A percentile compares a stretch with the other conserved stretches of the same genome.
These are phyloP conservation scores for Pelvicachromis taeniatus DNA, from an alignment of 2,113 vertebrate species.

Conservation along the genomic window DNA sequence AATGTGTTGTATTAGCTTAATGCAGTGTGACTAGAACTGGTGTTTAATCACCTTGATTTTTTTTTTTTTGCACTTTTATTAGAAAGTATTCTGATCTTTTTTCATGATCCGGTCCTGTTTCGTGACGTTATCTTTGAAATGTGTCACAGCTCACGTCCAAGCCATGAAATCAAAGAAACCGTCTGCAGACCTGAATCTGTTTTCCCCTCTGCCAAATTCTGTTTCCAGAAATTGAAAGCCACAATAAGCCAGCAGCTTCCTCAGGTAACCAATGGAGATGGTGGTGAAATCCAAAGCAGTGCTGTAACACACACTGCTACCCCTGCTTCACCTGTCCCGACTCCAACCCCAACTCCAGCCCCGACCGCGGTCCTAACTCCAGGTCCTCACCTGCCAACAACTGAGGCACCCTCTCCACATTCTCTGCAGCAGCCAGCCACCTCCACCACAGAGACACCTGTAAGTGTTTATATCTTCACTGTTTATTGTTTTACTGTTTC, in stretches of 20 bases:
- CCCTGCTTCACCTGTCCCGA: constrained; percentile 55
- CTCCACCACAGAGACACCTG: constrained; percentile 96
- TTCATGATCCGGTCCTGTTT: background rate
- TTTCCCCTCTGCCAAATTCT: constrained; percentile 14
- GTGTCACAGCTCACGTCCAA: background rate
- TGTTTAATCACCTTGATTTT: background rate
- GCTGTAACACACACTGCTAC: constrained; percentile 68
- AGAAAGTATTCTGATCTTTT: background rate
- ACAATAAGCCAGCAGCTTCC: constrained; percentile 90
- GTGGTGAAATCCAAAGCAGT: constrained; percentile 81
- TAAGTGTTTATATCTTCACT: constrained; percentile 58
- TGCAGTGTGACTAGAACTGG: background rate
- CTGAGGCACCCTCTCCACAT: constrained; percentile 83
- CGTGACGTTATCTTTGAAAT: background rate
- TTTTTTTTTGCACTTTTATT: background rate
- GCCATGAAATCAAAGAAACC: background rate
- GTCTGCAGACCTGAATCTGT: background rate
- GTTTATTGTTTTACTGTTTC: background rate
- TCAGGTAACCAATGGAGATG: constrained; percentile 92
- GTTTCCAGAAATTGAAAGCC: constrained; percentile 84
- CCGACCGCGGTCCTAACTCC: background rate
- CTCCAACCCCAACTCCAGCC: constrained; percentile 52
- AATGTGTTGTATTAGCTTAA: background rate
- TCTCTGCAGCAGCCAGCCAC: constrained; percentile 96
- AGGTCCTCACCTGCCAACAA: constrained; percentile 47